A percentile compares a stretch with the other conserved stretches of the same genome.
These are phyloP conservation scores for Gari tellinella DNA, from an alignment of 2,888 invertebrate species.

Conservation along the genomic window DNA sequence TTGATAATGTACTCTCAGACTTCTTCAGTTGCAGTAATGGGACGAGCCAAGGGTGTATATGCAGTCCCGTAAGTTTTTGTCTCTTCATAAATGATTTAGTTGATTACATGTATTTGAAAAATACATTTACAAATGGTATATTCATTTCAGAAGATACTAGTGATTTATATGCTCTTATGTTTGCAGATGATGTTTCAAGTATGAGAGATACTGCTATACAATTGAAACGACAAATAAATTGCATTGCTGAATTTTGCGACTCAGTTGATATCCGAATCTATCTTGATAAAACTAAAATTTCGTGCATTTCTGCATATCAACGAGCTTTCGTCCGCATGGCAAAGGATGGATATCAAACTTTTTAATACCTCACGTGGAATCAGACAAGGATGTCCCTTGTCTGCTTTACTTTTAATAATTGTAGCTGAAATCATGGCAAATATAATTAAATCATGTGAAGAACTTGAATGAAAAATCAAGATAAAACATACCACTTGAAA, in stretches of 20 bases:
- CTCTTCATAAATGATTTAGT: constrained; percentile 7
- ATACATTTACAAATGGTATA: neutral
- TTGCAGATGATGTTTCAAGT: constrained; percentile 1
- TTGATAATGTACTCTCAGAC: neutral
- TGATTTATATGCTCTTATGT: neutral
- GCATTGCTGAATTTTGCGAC: neutral
- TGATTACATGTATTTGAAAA: constrained; percentile 5
- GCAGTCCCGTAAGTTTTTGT: neutral
- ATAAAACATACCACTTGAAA: no score
- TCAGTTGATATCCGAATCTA: neutral
- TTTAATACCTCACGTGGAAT: no score
- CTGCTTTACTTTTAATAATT: no score
- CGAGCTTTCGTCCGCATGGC: no score
- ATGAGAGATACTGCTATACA: constrained; percentile 1
- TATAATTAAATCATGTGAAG: no score
- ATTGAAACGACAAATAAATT: constrained; percentile 1
- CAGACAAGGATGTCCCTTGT: no score
- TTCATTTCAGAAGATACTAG: neutral
- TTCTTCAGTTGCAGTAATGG: neutral
- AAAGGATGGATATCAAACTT: no score
- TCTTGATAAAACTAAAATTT: constrained; percentile 3
- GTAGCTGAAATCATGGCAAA: no score
- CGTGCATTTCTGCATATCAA: neutral
- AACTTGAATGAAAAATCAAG: neutral
- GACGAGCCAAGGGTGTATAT: no score